Percentiles rank a stretch among this genome's conserved stretches.
These are phyloP conservation scores for Erebia ligea DNA, from an alignment of 2,888 invertebrate genomes.

Conservation along the genomic window DNA sequence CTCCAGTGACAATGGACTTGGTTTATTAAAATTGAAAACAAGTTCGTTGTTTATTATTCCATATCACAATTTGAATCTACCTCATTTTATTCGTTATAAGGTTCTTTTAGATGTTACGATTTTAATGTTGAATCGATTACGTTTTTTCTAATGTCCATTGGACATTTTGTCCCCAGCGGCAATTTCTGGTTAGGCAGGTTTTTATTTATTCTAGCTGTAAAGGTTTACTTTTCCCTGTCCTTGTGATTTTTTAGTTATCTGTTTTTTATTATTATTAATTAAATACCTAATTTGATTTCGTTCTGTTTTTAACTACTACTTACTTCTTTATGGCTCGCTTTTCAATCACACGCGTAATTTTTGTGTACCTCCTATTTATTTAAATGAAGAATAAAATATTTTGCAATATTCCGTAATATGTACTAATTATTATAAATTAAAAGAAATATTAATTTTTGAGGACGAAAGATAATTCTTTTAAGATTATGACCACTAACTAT, in stretches of 20 bases:
- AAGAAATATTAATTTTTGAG: neutral
- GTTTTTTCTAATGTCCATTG: constrained; percentile 56
- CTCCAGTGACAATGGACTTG: constrained; percentile 29
- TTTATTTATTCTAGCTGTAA: constrained; percentile 43
- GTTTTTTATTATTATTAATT: constrained; percentile 4
- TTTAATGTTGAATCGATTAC: constrained; percentile 54
- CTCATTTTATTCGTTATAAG: constrained; percentile 80
- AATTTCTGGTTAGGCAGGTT: constrained; percentile 44
- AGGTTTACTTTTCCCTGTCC: constrained; percentile 25
- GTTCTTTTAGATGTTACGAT: constrained; percentile 70
- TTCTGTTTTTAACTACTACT: constrained; percentile 23
- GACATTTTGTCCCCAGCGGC: constrained; percentile 27
- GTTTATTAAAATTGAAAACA: constrained; percentile 33
- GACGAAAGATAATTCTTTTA: no score
- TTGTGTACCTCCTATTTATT: constrained; percentile 12
- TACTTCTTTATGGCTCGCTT: constrained; percentile 31
- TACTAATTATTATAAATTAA: neutral
- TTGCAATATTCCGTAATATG: constrained; percentile 15
- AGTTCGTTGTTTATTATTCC: constrained; percentile 67
- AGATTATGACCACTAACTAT: no score
- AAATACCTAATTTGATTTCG: constrained; percentile 11
- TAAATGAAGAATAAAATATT: neutral
- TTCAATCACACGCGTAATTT: constrained; percentile 35
- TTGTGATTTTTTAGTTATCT: constrained; percentile 2
- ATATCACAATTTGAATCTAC: constrained; percentile 82